Conservation (phyloP, 2,888 invertebrate genomes). For the Parascotia fuliginaria region DNA sequence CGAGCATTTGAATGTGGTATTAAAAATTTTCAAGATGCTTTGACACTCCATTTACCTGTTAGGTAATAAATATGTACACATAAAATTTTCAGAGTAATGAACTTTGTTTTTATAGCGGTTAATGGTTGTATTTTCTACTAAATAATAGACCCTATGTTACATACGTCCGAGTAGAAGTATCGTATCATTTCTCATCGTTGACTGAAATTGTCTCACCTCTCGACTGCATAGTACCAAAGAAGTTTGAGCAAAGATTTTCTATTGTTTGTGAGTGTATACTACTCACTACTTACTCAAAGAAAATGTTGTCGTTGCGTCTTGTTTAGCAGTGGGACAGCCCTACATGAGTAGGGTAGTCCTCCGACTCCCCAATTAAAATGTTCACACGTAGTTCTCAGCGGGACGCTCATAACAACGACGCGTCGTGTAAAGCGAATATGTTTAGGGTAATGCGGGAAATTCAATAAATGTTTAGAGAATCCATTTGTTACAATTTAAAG, state of each 20-base stretch:
- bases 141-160: too few species aligned
- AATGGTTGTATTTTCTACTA: too few species aligned
- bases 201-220: too few species aligned
- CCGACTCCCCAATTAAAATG: conserved; percentile 75
- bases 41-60: conserved; percentile 40
- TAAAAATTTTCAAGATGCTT: conserved; percentile 40
- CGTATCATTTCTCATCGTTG: too few species aligned
- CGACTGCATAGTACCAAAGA: too few species aligned
- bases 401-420: conserved; percentile 51
- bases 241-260: too few species aligned
- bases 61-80: conserved; percentile 4
- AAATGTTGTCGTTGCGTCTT: neutral
- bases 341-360: conserved; percentile 67
- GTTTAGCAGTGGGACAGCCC: conserved; percentile 23
- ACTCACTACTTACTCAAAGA: too few species aligned
- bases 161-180: too few species aligned
- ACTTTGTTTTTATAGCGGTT: too few species aligned
- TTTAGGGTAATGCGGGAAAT: conserved; percentile 51
- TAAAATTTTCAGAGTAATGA: too few species aligned
- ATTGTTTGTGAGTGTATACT: too few species aligned
- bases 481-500: conserved; percentile 44
- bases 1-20: conserved; percentile 19
- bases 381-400: conserved; percentile 80
- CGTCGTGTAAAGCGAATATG: conserved; percentile 47
- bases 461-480: conserved; percentile 48